phyloP scores from a whole-genome alignment of 2,888 invertebrate species.

The Euphydryas editha region DNA sequence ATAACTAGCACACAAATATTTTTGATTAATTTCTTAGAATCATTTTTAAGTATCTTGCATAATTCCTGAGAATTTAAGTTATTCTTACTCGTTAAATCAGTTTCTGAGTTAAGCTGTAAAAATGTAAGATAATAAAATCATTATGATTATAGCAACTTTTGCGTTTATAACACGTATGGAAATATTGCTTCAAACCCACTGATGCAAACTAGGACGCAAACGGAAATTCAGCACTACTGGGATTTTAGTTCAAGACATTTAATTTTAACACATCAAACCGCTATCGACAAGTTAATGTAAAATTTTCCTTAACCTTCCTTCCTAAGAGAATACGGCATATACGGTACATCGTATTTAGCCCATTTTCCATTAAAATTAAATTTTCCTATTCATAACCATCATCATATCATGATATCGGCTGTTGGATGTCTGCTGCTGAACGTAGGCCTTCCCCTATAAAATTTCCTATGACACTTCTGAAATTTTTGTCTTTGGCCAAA shows the following conservation, averaged over 20 bases:
- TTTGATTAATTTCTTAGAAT: too few species aligned
- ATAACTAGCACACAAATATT: too few species aligned
- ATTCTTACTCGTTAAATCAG: background rate
- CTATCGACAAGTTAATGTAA: constrained; percentile 7
- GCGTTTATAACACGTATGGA: background rate
- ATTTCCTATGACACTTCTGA: too few species aligned
- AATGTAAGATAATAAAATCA: background rate
- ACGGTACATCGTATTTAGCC: background rate
- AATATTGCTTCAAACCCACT: background rate
- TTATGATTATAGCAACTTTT: background rate
- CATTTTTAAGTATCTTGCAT: too few species aligned
- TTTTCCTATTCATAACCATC: background rate
- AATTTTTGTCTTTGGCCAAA: too few species aligned
- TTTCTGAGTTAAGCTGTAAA: background rate
- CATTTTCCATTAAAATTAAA: constrained; percentile 16
- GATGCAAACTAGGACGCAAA: background rate
- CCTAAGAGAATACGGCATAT: background rate
- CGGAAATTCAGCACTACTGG: constrained; percentile 3
- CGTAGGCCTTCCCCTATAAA: too few species aligned
- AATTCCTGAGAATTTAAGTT: too few species aligned
- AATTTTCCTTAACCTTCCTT: constrained; percentile 1
- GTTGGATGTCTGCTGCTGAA: too few species aligned
- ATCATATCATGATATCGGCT: constrained; percentile 9
- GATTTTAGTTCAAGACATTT: constrained; percentile 6
- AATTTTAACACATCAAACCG: background rate